Evolutionary conservation across 2,113 vertebrate genomes (phyloP), one percentile per base, ranked within the genome.

Genomic region (Hippocampus comes): DNA sequence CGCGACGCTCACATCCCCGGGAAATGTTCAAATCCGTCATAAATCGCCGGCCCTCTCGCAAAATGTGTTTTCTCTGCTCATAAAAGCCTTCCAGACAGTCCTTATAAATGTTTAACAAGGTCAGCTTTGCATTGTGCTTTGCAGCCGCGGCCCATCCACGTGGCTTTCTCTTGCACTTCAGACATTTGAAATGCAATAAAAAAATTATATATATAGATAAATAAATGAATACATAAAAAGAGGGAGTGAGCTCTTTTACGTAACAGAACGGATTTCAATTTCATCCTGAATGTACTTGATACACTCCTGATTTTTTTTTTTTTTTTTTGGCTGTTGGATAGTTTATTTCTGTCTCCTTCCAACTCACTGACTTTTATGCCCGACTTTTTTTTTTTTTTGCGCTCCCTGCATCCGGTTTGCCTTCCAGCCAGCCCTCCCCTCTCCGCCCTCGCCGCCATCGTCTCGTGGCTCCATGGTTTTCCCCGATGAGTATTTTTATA

Each of bases 21-120:
- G 90, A 92, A 91, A 87, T 14, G 14, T 88, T 43, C 21, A 80
- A 88, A 86, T 82, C 76, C 72, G 70, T 73, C 73, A 48, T 87
- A 88, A 89, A 90, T 88, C 81, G 80, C 81, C 68, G 81, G 78
- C 68, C 59, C 49, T 81, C 83, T 87, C 46, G 6, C 82, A 87
- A 87, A 86, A 70, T 77, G 74, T 82, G 78, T 82, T 87, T 88
- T 78, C 21, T 71, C 64, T 14, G 73, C 87, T 86, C 87, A 79
- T 89, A 90, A 92, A 91, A 67, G 34, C 73, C 79, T 88, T 72
- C 72, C 81, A 89, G 88, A 88, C 81, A 49, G 80, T 79, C 79
- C 71, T 78, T 83, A 87, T 92, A 91, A 92, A 92, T 84, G 78
- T 89, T 91, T 93, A 86, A 92, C 83, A 80, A 89, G 89, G 80